Base-by-base conservation (phyloP, 2,797 vertebrate species). In the Chromis chromis region DNA sequence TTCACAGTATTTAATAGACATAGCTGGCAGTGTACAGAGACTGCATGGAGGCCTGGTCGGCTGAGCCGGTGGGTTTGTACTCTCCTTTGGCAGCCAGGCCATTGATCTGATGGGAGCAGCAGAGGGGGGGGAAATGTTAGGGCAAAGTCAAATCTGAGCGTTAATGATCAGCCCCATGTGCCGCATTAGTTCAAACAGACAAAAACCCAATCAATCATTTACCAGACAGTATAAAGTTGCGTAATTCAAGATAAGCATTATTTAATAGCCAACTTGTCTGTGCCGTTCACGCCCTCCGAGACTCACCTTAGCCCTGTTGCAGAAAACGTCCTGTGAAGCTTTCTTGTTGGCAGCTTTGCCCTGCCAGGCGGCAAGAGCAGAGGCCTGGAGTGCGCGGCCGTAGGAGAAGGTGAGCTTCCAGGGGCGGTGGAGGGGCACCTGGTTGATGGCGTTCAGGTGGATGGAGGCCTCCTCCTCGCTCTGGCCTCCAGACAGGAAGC, bases 381-480 rank as follows among this genome's bases (percentile, higher is more conserved):
- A 98, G 53, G 98, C 97, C 89, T 99, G 98, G n/a, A 99, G 94
- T 61, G 98, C 98, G 55, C 98, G 95, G 53, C 98, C 97, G 0
- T 97, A 99, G 0, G 98, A 99, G 91, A 99, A 99, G 63, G 96
- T 98, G 84, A 99, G 90, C 85, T 97, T 98, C 98, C 98, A 99
- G 52, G 97, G 97, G 27, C 93, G 96, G 44, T 90, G 88, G 58
- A 98, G 93, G 75, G 95, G 94, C 25, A 94, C 95, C 86, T 96
- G 96, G 88, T 99, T 99, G 89, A 99, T 98, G 77, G 97, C 96
- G 0, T 95, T 99, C 70, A 99, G 94, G 87, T 99, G 97, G 79
- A 96, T 79, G 16, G 98, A 98, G 27, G 98, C 98, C 79, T 99
- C 98, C 84, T 99, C 98, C 90, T 99, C 98, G 52, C 97, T 99